These are phyloP conservation scores for Pipistrellus kuhlii DNA, from an alignment of 2,797 vertebrate genomes.

Conservation along the genomic window DNA sequence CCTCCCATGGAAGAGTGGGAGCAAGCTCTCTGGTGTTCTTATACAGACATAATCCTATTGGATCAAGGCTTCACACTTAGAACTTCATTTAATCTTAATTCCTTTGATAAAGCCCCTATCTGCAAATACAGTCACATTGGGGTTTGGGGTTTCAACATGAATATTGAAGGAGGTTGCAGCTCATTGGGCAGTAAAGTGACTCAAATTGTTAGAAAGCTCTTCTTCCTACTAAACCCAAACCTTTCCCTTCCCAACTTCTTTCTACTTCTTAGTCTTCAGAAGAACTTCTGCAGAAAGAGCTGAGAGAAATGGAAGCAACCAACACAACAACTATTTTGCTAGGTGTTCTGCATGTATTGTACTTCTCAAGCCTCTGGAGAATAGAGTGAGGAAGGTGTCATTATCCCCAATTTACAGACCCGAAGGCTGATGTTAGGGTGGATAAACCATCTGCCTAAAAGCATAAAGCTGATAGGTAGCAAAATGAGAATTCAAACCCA, in stretches of 20 bases:
- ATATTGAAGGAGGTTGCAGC: background rate
- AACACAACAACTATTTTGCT: background rate
- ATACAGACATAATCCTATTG: background rate
- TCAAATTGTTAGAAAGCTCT: background rate
- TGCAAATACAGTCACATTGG: background rate
- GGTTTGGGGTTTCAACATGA: background rate
- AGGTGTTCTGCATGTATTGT: background rate
- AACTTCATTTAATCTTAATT: background rate
- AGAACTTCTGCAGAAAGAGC: background rate
- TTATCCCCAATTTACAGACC: background rate
- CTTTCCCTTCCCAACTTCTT: background rate
- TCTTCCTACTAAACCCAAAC: background rate
- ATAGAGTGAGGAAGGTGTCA: background rate
- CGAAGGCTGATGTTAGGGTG: background rate
- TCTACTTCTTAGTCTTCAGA: background rate
- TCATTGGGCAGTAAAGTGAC: background rate
- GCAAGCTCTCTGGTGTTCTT: background rate
- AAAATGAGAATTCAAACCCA: background rate
- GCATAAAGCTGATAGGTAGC: background rate
- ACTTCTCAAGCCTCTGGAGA: background rate
- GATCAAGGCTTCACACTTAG: background rate
- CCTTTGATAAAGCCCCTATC: background rate
- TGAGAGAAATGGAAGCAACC: constrained; percentile 14
- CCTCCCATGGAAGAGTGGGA: background rate
- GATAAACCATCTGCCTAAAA: background rate